Conservation (phyloP, 2,797 vertebrate genomes). For the Paedocypris micromegethes region DNA sequence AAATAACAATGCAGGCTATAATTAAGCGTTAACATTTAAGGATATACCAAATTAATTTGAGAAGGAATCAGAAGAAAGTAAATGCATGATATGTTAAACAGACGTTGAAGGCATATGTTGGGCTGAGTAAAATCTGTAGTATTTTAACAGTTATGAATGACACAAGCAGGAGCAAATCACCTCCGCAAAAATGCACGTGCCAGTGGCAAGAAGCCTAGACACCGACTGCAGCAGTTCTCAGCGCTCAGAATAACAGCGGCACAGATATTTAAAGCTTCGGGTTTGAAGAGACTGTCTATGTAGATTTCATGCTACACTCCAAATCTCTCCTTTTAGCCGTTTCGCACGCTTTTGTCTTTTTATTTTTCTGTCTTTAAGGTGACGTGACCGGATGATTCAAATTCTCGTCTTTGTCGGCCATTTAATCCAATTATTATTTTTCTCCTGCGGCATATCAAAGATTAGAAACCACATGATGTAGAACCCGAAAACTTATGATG, state of each 20-base stretch:
- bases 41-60: no score
- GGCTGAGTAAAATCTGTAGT: constrained; percentile 8
- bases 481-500: neutral
- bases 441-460: constrained; percentile 24
- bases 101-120: constrained; percentile 15
- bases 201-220: constrained; percentile 7
- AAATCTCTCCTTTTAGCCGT: constrained; percentile 8
- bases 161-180: constrained; percentile 5
- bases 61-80: no score
- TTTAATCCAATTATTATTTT: constrained; percentile 33
- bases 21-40: no score
- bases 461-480: constrained; percentile 4
- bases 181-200: constrained; percentile 4
- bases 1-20: no score
- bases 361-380: constrained; percentile 4
- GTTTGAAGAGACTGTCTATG: neutral
- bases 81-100: no score
- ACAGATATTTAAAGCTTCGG: constrained; percentile 1
- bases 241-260: neutral
- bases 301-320: constrained; percentile 8
- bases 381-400: constrained; percentile 9
- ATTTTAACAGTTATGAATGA: constrained; percentile 6
- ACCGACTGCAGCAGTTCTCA: constrained; percentile 14
- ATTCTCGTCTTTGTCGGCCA: constrained; percentile 20
- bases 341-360: neutral